A percentile compares a stretch with the other conserved stretches of the same genome.
Evolutionary conservation across 2,888 invertebrate genomes (phyloP).

Genomic region (Stenodera caucasica): DNA sequence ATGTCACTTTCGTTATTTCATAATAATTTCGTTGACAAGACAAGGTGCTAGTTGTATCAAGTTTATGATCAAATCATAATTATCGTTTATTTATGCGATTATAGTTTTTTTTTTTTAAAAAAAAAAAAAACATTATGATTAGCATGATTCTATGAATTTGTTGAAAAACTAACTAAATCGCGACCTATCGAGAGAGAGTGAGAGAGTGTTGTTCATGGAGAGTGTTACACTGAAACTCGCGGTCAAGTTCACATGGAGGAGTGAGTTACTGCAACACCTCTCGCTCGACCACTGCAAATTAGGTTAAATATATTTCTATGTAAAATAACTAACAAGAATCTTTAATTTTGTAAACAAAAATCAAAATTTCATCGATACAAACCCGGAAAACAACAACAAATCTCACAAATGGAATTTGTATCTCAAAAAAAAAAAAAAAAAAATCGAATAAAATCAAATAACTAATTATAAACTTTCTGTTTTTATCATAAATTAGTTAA

Average conservation of each 20-base stretch:
- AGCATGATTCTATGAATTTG: not conserved
- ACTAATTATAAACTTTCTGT: not conserved
- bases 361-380: not conserved
- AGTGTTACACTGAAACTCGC: conserved; percentile 37
- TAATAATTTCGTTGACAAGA: conserved; percentile 30
- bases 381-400: not conserved
- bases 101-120: not conserved
- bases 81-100: not conserved
- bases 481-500: not conserved
- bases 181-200: conserved; percentile 30
- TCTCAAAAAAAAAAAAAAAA: too few relatives aligned
- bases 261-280: conserved; percentile 28
- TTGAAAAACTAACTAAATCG: not conserved
- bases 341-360: conserved; percentile 6
- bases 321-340: conserved; percentile 29
- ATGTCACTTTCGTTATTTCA: conserved; percentile 45
- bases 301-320: conserved; percentile 30
- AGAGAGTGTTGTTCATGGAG: conserved; percentile 39
- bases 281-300: conserved; percentile 29
- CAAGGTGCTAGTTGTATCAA: conserved; percentile 36
- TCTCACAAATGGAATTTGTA: too few relatives aligned
- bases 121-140: too few relatives aligned
- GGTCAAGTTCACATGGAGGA: conserved; percentile 38
- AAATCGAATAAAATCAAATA: too few relatives aligned
- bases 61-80: conserved; percentile 17